A percentile compares a stretch with the other conserved stretches of the same genome.
phyloP scores from a whole-genome alignment of 30 jellyfish, hydroid and myxozoan genomes.

The Turritopsis dohrnii region DNA sequence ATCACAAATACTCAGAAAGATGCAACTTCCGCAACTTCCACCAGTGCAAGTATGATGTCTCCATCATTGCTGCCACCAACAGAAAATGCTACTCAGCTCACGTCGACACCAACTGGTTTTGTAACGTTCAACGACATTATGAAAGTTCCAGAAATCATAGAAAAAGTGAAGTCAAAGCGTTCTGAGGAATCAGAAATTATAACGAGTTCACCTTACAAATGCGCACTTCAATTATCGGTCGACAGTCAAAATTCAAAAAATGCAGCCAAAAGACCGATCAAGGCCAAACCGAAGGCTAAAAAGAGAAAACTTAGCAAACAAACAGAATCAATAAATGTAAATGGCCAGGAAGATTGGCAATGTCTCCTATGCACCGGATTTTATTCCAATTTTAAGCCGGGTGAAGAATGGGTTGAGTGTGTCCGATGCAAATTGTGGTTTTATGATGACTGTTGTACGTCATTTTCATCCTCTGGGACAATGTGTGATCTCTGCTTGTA shows the following conservation, averaged over 20 bases:
- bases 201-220: constrained; percentile 21
- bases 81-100: not conserved
- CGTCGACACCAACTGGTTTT: constrained; percentile 7
- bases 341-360: not conserved
- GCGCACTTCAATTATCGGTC: not conserved
- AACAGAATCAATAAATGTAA: not conserved
- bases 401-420: constrained; percentile 15
- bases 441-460: constrained; percentile 12
- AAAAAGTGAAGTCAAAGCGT: constrained; percentile 11
- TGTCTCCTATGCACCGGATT: not conserved
- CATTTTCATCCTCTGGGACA: not conserved
- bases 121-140: constrained; percentile 4
- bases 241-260: not conserved
- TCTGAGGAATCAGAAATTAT: constrained; percentile 15
- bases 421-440: constrained; percentile 19
- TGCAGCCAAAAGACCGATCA: not conserved
- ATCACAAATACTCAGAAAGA: not conserved
- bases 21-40: not conserved
- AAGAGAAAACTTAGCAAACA: not conserved
- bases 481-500: not conserved
- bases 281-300: not conserved
- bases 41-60: not conserved
- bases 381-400: not conserved
- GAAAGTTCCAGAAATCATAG: constrained; percentile 15
- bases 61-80: not conserved